Conservation (phyloP, 2,113 vertebrate genomes). For the Cheilinus undulatus region DNA sequence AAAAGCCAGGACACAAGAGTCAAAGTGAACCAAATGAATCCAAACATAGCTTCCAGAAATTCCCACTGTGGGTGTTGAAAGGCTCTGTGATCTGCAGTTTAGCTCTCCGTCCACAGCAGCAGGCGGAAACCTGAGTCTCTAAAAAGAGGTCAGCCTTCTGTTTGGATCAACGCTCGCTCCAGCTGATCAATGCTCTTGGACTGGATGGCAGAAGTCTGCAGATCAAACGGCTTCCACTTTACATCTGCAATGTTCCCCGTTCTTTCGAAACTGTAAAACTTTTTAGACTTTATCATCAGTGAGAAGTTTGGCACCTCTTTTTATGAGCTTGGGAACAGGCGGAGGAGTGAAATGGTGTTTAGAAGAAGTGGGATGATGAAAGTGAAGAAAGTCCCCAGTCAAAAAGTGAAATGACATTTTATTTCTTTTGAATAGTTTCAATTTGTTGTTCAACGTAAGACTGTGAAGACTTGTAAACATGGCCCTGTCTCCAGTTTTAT, state of each 20-base stretch:
- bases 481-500: too few species aligned
- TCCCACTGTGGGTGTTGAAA: slow-evolving; percentile 43
- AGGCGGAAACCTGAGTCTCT: slow-evolving; percentile 21
- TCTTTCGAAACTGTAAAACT: slow-evolving; percentile 42
- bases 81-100: slow-evolving; percentile 43
- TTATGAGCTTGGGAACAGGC: slow-evolving; percentile 28
- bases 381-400: neutral
- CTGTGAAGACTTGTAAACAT: too few species aligned
- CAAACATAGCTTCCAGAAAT: neutral
- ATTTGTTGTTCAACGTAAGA: too few species aligned
- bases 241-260: slow-evolving; percentile 37
- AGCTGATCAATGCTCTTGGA: slow-evolving; percentile 55
- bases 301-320: slow-evolving; percentile 45
- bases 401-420: slow-evolving; percentile 14
- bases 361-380: slow-evolving; percentile 5
- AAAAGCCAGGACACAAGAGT: slow-evolving; percentile 10
- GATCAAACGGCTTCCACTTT: slow-evolving; percentile 58
- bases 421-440: too few species aligned
- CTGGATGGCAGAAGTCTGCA: slow-evolving; percentile 28
- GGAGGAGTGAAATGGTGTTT: slow-evolving; percentile 13
- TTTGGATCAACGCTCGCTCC: slow-evolving; percentile 44
- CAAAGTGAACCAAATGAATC: slow-evolving; percentile 19
- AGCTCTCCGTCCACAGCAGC: slow-evolving; percentile 29
- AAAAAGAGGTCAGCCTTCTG: slow-evolving; percentile 59
- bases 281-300: slow-evolving; percentile 45